These are phyloP conservation scores for Scaptomyza montana DNA, from an alignment of 1,140 invertebrate genomes.

Conservation along the genomic window DNA sequence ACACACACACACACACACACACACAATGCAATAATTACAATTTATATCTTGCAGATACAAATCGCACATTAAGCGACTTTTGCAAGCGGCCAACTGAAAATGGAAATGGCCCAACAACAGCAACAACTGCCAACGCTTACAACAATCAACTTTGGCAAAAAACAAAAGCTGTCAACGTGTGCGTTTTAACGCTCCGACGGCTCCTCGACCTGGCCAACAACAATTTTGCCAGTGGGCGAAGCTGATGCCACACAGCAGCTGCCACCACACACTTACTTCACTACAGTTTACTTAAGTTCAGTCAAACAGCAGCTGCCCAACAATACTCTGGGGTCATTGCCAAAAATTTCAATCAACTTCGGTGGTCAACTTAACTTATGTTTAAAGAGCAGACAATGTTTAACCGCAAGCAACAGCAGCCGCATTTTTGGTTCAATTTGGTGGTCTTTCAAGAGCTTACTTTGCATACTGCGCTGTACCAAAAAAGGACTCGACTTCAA, in stretches of 20 bases:
- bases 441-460: slow-evolving; percentile 25
- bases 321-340: slow-evolving; percentile 59
- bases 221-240: slow-evolving; percentile 46
- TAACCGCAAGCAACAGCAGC: slow-evolving; percentile 49
- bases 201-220: slow-evolving; percentile 33
- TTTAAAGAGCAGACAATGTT: slow-evolving; percentile 20
- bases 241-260: slow-evolving; percentile 53
- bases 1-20: slow-evolving; percentile 24
- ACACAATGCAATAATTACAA: slow-evolving; percentile 74
- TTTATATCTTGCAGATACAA: slow-evolving; percentile 75
- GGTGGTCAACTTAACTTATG: slow-evolving; percentile 49
- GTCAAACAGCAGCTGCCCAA: slow-evolving; percentile 51
- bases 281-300: slow-evolving; percentile 21
- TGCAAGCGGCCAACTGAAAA: slow-evolving; percentile 7
- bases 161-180: slow-evolving; percentile 74
- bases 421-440: slow-evolving; percentile 39
- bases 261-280: slow-evolving; percentile 35
- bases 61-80: slow-evolving; percentile 74
- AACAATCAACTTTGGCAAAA: background rate
- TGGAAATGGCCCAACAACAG: slow-evolving; percentile 33
- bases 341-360: slow-evolving; percentile 66
- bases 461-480: slow-evolving; percentile 55
- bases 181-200: slow-evolving; percentile 74
- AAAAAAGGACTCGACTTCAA: slow-evolving; percentile 14
- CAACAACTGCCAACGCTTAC: slow-evolving; percentile 46